Base-by-base conservation (phyloP, 2,888 invertebrate species). In the Orchesella flavescens region DNA sequence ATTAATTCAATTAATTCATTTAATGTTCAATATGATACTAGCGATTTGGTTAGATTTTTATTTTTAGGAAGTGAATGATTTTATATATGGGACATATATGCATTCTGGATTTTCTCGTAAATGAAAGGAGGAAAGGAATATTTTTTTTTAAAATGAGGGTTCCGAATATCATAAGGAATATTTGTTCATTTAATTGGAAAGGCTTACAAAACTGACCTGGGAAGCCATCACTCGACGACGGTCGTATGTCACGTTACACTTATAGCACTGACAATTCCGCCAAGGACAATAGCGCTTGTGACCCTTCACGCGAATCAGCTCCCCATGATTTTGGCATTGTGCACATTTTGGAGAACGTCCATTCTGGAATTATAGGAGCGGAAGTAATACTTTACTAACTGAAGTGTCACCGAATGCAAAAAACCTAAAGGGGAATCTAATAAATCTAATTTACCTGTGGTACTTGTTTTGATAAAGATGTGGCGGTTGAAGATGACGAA, bases 281-380 rank as follows among this genome's bases (percentile, higher is more conserved):
- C 93, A 97, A 89, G 93, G 93, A 92, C 97, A 98, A 91, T 96
- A 96, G 44, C 96, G 93, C 90, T 97, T 97, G 92, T 97, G 97
- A 17, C 96, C 97, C 91, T 96, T 96, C 86, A 97, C 92, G 90
- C 94, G 94, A 87, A 96, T 94, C 90, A 95, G 95, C 89, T 95
- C 92, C n/a, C 94, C 93, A 91, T 97, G 97, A 92, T 97, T 97
- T 84, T 96, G 93, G 91, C 97, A 97, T 43, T 97, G 94, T 63
- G 96, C 96, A 91, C 97, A 97, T 91, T 96, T 97, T 9, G 96
- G 95, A 85, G 95, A 95, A 83, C 96, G 93, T 15, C 57, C 71
- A 17, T 95, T 78, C 43, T 81, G 24, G 21, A 53, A 55, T 4
- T 34, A 34, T 7, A n/a, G n/a, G n/a, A n/a, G n/a, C n/a, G n/a